Evolutionary conservation across 2,113 vertebrate genomes (phyloP).

Genomic region (Ranitomeya imitator): DNA sequence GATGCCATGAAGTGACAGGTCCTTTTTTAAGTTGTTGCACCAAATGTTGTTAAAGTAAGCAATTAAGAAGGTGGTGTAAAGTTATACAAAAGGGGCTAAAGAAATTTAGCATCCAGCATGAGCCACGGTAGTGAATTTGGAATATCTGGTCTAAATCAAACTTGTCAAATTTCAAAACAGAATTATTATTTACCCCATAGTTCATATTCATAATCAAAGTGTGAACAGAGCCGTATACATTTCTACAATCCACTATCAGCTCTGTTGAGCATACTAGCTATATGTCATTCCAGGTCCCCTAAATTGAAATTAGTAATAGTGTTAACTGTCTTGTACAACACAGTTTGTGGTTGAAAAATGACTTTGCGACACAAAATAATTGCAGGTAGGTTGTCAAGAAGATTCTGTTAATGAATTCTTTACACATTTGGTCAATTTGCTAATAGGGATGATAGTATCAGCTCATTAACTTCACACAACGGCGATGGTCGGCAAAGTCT

Average conservation of each 20-base stretch:
- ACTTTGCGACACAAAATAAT: constrained; percentile 9
- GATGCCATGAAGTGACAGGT: too few relatives aligned
- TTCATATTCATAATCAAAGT: too few relatives aligned
- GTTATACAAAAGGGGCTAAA: too few relatives aligned
- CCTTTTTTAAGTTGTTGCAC: too few relatives aligned
- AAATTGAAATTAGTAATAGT: background rate
- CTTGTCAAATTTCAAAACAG: too few relatives aligned
- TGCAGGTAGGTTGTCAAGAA: constrained; percentile 17
- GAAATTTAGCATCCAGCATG: too few relatives aligned
- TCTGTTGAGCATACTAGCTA: background rate
- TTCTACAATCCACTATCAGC: too few relatives aligned
- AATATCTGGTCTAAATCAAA: too few relatives aligned
- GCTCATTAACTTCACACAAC: constrained; percentile 42
- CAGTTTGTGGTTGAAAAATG: background rate
- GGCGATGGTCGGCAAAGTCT: background rate
- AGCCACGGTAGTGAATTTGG: too few relatives aligned
- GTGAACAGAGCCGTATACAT: background rate
- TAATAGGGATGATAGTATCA: constrained; percentile 10
- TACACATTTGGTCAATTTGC: constrained; percentile 31
- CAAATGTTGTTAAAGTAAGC: too few relatives aligned
- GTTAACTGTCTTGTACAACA: background rate
- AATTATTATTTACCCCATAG: too few relatives aligned
- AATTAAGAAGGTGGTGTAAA: too few relatives aligned
- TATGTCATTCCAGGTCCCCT: background rate
- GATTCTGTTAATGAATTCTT: constrained; percentile 31